A percentile compares a stretch with the other conserved stretches of the same genome.
These are phyloP conservation scores for Styela plicata DNA, from an alignment of 23 tunicate genomes.

Conservation along the genomic window DNA sequence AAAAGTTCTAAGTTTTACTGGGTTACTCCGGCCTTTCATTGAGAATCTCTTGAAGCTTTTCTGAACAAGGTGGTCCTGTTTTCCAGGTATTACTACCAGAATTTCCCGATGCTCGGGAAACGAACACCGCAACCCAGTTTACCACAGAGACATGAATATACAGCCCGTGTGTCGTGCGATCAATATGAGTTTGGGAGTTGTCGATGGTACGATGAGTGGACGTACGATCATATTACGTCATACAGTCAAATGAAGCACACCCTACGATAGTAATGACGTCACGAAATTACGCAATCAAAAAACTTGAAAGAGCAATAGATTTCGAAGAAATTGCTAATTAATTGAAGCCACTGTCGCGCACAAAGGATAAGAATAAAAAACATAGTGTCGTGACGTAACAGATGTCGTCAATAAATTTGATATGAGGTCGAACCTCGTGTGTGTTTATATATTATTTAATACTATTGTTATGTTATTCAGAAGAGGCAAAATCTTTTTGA, in stretches of 20 bases:
- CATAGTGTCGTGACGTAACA: too few species aligned
- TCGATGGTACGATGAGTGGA: slow-evolving; percentile 94
- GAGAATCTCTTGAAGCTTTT: too few species aligned
- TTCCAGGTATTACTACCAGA: slow-evolving; percentile 81
- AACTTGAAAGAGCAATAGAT: too few species aligned
- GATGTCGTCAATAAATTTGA: too few species aligned
- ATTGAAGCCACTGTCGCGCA: too few species aligned
- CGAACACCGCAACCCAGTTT: slow-evolving; percentile 40
- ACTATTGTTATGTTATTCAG: neutral
- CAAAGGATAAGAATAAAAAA: too few species aligned
- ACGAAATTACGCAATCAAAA: neutral
- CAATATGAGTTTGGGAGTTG: slow-evolving; percentile 72
- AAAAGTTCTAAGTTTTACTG: too few species aligned
- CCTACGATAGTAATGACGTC: neutral
- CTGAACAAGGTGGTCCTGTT: too few species aligned
- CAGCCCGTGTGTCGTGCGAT: slow-evolving; percentile 74
- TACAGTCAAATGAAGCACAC: slow-evolving; percentile 18
- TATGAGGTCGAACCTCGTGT: too few species aligned
- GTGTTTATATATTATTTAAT: too few species aligned
- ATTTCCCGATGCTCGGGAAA: slow-evolving; percentile 55
- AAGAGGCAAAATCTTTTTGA: neutral
- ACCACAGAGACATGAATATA: slow-evolving; percentile 49
- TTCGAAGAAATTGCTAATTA: too few species aligned
- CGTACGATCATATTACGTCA: slow-evolving; percentile 55
- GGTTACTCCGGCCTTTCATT: too few species aligned